These are phyloP conservation scores for Rissa tridactyla DNA, from an alignment of 2,113 vertebrate species.

Conservation along the genomic window DNA sequence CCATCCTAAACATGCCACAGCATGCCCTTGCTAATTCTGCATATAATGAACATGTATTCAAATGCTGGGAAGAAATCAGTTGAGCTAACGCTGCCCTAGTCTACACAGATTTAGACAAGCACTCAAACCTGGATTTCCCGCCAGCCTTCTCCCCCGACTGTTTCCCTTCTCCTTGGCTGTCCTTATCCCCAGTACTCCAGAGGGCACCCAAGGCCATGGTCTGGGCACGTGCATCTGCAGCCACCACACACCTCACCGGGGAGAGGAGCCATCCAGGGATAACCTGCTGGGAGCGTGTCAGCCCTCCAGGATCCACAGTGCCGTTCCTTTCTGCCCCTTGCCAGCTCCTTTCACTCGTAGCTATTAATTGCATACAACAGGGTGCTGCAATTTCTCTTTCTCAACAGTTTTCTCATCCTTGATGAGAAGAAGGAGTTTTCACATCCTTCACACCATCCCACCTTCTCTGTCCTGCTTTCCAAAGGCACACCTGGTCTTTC, in stretches of 20 bases:
- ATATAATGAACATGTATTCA: not conserved
- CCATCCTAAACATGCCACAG: not conserved
- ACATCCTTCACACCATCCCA: not conserved
- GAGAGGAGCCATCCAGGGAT: not conserved
- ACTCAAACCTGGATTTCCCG: not conserved
- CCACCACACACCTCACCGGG: not conserved
- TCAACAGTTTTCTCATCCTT: not conserved
- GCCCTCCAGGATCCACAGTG: not conserved
- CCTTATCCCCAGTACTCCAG: too few relatives aligned
- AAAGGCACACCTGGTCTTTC: not conserved
- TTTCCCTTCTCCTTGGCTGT: not conserved
- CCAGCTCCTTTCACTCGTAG: not conserved
- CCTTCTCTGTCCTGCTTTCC: not conserved
- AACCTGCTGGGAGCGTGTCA: not conserved
- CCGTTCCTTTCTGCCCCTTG: not conserved
- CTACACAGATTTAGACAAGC: not conserved
- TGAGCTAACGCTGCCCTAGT: not conserved
- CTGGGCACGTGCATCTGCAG: not conserved
- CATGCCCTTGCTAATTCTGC: not conserved
- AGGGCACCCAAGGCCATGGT: not conserved
- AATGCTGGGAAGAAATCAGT: not conserved
- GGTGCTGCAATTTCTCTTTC: not conserved
- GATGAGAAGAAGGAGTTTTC: not conserved
- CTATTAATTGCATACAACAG: not conserved
- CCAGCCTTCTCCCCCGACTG: not conserved